phyloP scores from a whole-genome alignment of 2,888 invertebrate species.

The Aleiodes leptofemur region DNA sequence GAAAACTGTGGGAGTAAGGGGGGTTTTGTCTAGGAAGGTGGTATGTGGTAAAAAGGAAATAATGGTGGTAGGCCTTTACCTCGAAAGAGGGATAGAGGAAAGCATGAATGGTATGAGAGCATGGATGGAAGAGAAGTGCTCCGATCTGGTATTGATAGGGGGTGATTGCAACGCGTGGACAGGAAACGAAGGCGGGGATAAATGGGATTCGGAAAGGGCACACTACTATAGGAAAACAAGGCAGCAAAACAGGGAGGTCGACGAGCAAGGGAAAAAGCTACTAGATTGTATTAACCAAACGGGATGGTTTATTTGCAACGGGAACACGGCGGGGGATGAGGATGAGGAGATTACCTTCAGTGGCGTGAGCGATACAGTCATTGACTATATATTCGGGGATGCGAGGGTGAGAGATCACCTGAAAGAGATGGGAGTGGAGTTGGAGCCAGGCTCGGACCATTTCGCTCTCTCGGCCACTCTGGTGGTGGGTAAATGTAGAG shows the following conservation, averaged over 20 bases:
- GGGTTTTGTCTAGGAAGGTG: too few relatives aligned
- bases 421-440: neutral
- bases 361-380: neutral
- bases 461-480: neutral
- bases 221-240: neutral
- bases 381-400: neutral
- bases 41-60: neutral
- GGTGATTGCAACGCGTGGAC: neutral
- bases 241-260: neutral
- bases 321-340: neutral
- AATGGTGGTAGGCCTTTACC: neutral
- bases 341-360: neutral
- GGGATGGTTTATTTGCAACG: neutral
- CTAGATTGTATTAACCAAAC: neutral
- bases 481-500: neutral
- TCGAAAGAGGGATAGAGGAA: neutral
- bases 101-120: too few relatives aligned
- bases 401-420: neutral
- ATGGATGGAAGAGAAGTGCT: neutral
- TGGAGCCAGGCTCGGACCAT: neutral
- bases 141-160: neutral
- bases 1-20: too few relatives aligned
- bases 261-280: neutral
- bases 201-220: neutral
- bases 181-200: neutral